Evolutionary conservation across 2,113 vertebrate genomes (phyloP).

Genomic region (Terrapene triunguis): DNA sequence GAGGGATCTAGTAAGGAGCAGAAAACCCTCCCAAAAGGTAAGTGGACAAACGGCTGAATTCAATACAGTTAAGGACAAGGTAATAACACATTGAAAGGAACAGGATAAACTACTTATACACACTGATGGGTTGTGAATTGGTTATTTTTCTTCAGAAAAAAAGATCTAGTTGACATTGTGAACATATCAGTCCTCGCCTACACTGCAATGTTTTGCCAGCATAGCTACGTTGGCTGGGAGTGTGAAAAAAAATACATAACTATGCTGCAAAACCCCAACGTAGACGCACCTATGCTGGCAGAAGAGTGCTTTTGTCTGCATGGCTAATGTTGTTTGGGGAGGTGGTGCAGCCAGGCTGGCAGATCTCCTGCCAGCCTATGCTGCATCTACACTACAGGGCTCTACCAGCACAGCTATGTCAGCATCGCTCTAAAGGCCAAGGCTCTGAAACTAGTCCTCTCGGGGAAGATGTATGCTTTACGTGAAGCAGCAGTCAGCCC

Average conservation of each 20-base stretch:
- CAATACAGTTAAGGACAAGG: neutral
- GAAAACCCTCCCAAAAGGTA: neutral
- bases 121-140: neutral
- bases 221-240: neutral
- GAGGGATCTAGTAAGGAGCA: neutral
- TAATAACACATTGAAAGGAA: neutral
- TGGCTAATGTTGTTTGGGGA: neutral
- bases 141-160: neutral
- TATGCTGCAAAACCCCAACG: neutral
- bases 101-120: neutral
- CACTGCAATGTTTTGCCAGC: neutral
- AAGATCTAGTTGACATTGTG: neutral
- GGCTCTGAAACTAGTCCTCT: neutral
- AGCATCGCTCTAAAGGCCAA: neutral
- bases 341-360: too few relatives aligned
- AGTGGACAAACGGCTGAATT: neutral
- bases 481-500: neutral
- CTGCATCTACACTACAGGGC: neutral
- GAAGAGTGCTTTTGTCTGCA: neutral
- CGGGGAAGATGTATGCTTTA: neutral
- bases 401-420: neutral
- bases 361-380: too few relatives aligned
- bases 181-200: neutral
- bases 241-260: neutral
- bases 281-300: neutral